Evolutionary conservation across 2,797 vertebrate species (phyloP), one percentile per base, ranked within the genome.

Genomic region (Lagorchestes hirsutus): DNA sequence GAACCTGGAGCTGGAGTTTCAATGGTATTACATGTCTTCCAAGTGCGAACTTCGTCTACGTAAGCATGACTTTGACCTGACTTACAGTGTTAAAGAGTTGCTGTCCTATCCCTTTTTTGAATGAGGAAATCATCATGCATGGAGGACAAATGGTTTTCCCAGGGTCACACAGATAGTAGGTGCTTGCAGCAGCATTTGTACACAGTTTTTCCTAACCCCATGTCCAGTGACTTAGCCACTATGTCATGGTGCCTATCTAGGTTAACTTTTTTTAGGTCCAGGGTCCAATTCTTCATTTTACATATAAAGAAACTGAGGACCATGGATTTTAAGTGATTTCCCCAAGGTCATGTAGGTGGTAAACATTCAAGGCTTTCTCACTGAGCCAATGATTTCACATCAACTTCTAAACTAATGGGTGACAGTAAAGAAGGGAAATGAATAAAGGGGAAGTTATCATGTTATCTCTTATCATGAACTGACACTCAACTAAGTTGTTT

Each of bases 321-420:
- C 6, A 24, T 5, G n/a, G 5, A 40, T n/a, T 40, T 6, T 67
- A 67, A n/a, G 4, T 67, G 34, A n/a, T 74, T 74, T 74, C 18
- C n/a, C 16, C n/a, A 74, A 40, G n/a, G n/a, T 9, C n/a, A 74
- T 40, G 22, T 29, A 74, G n/a, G 67, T 40, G 67, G n/a, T 74
- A 74, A 74, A n/a, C n/a, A 40, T 74, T 13, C 67, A 74, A 74
- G 62, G n/a, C 18, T 74, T 29, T 55, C 91, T 87, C 74, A 0
- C 56, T 87, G 54, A 90, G 54, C 24, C 3, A 18, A 22, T 90
- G 40, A 34, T 11, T 90, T 94, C 58, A 40, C 13, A 90, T 34
- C 9, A 82, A 40, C 90, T 31, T 62, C 0, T 91, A 74, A 92
- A 16, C 67, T 94, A 93, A 95, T 96, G 94, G 52, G 6, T 46